Evolutionary conservation across 2,888 invertebrate genomes (phyloP).

Genomic region (Hedya salicella): DNA sequence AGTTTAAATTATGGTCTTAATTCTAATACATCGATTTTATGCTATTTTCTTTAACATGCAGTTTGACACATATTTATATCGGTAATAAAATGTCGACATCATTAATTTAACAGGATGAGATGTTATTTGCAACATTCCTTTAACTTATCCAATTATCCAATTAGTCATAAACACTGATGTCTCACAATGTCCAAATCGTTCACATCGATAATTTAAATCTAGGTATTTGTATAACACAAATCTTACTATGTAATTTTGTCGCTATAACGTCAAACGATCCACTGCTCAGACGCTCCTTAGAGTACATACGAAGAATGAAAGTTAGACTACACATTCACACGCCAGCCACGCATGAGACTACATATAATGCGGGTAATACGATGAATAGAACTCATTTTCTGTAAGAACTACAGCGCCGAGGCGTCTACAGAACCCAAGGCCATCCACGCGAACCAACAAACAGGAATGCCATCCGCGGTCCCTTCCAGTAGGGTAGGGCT

Average conservation of each 20-base stretch:
- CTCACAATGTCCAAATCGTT: neutral
- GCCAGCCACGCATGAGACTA: constrained; percentile 44
- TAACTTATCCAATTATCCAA: neutral
- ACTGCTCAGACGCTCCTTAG: constrained; percentile 31
- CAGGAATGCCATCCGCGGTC: too few relatives aligned
- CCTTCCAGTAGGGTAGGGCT: too few relatives aligned
- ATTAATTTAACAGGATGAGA: neutral
- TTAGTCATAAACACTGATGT: neutral
- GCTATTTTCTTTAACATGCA: neutral
- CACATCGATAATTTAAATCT: neutral
- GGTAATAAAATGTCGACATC: neutral
- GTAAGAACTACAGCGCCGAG: constrained; percentile 43
- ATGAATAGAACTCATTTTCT: constrained; percentile 56
- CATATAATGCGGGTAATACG: constrained; percentile 33
- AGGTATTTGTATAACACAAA: neutral
- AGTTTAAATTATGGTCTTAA: too few relatives aligned
- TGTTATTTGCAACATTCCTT: neutral
- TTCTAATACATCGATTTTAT: constrained; percentile 8
- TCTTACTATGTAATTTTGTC: constrained; percentile 6
- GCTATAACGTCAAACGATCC: constrained; percentile 24
- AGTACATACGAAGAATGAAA: constrained; percentile 25
- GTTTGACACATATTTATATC: neutral
- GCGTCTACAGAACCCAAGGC: too few relatives aligned
- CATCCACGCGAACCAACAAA: too few relatives aligned
- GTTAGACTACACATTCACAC: constrained; percentile 37